phyloP scores from a whole-genome alignment of 2,797 vertebrate species.

The Argya squamiceps region DNA sequence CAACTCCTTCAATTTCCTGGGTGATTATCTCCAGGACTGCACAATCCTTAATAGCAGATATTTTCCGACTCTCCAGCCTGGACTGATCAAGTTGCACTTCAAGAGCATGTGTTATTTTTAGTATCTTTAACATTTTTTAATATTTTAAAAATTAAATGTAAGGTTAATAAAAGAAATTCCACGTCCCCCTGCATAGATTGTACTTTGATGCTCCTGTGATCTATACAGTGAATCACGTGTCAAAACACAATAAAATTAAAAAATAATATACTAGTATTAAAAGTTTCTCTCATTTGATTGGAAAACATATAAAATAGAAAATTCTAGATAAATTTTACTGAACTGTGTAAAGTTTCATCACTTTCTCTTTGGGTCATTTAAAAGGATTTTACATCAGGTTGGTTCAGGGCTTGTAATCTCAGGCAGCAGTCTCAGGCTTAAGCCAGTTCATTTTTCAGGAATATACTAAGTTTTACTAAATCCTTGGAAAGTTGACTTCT shows the following conservation, averaged over 20 bases:
- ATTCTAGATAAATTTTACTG: not conserved
- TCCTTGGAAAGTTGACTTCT: not conserved
- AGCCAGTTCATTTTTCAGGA: not conserved
- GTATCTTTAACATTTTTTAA: not conserved
- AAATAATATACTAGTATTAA: not conserved
- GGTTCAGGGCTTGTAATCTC: not conserved
- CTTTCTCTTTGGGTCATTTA: accelerated
- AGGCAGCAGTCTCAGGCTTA: not conserved
- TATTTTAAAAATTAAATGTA: not conserved
- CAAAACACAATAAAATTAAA: not conserved
- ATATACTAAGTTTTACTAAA: not conserved
- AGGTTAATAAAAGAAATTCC: not conserved
- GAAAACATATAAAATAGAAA: not conserved
- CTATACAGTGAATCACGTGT: not conserved
- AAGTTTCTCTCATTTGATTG: not conserved
- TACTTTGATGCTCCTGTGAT: accelerated
- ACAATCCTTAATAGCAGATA: accelerated
- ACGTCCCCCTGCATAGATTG: accelerated
- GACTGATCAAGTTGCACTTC: not conserved
- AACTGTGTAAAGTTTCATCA: not conserved
- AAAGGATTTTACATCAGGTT: not conserved
- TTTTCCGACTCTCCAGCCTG: not conserved
- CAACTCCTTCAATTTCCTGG: not conserved
- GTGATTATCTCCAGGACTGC: not conserved
- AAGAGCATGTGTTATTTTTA: not conserved